Evolutionary conservation across 2,113 vertebrate genomes (phyloP).

Genomic region (Mormoops blainvillei): DNA sequence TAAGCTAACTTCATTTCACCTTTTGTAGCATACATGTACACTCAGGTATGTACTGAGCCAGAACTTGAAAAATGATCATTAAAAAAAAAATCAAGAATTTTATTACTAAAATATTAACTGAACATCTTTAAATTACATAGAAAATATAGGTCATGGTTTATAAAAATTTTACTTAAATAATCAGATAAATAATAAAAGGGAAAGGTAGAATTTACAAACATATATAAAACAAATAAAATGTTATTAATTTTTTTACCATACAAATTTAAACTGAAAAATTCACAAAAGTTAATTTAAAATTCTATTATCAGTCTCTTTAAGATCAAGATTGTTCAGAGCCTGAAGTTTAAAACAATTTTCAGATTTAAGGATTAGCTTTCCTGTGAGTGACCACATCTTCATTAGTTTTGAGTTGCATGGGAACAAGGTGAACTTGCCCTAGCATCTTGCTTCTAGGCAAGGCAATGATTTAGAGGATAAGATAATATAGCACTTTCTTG

Average conservation of each 20-base stretch:
- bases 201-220: conserved; percentile 20
- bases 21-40: conserved; percentile 17
- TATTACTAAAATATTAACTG: conserved; percentile 52
- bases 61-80: conserved; percentile 40
- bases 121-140: conserved; percentile 65
- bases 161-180: conserved; percentile 59
- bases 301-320: not conserved
- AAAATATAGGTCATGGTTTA: conserved; percentile 57
- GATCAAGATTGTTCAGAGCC: not conserved
- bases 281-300: conserved; percentile 10
- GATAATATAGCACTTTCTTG: not conserved
- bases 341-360: not conserved
- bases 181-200: conserved; percentile 61
- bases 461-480: not conserved
- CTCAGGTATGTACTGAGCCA: conserved; percentile 38
- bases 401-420: not conserved
- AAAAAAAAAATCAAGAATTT: conserved; percentile 47
- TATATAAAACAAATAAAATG: not conserved
- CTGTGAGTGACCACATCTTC: not conserved
- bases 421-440: not conserved
- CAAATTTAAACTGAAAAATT: not conserved
- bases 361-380: not conserved
- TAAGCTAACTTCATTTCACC: conserved; percentile 21
- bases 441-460: conserved; percentile 15
- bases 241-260: not conserved